Conservation (phyloP, 2,113 vertebrate species). For the Gorilla gorilla region DNA sequence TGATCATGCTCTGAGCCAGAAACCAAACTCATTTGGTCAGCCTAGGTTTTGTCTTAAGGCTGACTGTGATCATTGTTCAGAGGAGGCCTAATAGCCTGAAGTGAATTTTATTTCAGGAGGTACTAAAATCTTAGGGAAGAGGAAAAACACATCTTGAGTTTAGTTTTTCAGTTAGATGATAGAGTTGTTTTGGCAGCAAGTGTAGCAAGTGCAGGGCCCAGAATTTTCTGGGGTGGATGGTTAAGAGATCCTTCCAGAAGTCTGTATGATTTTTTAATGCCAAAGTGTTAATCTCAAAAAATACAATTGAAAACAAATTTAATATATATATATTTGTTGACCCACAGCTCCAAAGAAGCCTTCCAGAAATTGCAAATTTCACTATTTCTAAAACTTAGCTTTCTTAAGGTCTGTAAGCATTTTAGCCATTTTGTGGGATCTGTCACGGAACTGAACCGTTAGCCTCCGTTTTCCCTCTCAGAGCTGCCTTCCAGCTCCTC, state of each 20-base stretch:
- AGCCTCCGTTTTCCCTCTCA: neutral
- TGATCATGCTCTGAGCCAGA: slow-evolving; percentile 55
- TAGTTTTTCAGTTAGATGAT: neutral
- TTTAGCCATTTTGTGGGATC: neutral
- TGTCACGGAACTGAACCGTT: neutral
- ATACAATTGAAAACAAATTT: slow-evolving; percentile 3
- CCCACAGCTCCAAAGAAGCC: neutral
- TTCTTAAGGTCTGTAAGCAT: neutral
- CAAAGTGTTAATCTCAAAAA: neutral
- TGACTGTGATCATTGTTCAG: slow-evolving; percentile 3
- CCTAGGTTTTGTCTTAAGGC: slow-evolving; percentile 52
- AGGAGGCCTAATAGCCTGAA: slow-evolving; percentile 32
- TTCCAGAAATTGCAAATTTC: neutral
- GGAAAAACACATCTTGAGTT: neutral
- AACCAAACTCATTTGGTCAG: slow-evolving; percentile 45
- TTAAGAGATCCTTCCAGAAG: slow-evolving; percentile 1
- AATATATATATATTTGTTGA: neutral
- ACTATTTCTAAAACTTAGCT: neutral
- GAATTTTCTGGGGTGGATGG: neutral
- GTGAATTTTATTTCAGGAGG: slow-evolving; percentile 55
- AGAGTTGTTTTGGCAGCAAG: slow-evolving; percentile 26
- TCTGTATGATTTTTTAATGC: neutral
- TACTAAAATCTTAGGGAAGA: neutral
- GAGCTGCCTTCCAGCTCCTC: neutral
- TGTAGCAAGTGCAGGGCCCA: neutral